These are phyloP conservation scores for Melanotaenia pygmaea DNA, from an alignment of 2,797 vertebrate genomes.

Conservation along the genomic window DNA sequence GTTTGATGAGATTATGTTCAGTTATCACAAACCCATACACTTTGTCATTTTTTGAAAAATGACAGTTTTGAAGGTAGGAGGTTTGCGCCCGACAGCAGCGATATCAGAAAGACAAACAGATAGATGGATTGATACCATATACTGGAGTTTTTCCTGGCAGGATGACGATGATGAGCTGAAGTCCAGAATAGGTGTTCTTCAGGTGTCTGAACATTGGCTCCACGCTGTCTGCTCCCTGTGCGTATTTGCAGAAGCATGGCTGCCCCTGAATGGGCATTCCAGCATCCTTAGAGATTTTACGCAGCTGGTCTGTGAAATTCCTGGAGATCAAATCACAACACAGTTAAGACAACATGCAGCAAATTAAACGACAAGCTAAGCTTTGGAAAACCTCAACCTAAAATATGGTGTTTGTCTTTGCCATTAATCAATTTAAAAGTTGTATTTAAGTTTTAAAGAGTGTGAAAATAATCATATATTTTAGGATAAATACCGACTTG, in stretches of 20 bases:
- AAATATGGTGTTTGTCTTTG: too few relatives aligned
- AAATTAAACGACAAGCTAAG: not conserved
- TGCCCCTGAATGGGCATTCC: conserved; percentile 99
- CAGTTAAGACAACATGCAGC: not conserved
- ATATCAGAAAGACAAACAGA: too few relatives aligned
- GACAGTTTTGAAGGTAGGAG: too few relatives aligned
- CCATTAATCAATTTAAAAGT: not conserved
- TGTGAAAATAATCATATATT: not conserved
- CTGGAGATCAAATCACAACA: conserved; percentile 71
- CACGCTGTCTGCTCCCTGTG: conserved; percentile 98
- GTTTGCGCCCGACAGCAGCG: too few relatives aligned
- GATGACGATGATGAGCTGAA: conserved; percentile 99
- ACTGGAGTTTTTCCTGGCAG: conserved; percentile 96
- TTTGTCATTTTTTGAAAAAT: too few relatives aligned
- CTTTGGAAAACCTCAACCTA: not conserved
- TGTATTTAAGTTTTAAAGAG: not conserved
- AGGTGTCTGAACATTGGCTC: conserved; percentile 99
- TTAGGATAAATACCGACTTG: not conserved
- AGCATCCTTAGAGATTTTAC: conserved; percentile 98
- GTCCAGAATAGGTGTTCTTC: conserved; percentile 96
- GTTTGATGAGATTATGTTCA: too few relatives aligned
- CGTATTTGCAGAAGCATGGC: conserved; percentile 98
- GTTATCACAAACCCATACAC: too few relatives aligned
- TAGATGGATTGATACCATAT: conserved; percentile 84
- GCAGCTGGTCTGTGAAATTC: conserved; percentile 97